Conservation (phyloP, 1,140 invertebrate species). For the Periplaneta americana region DNA sequence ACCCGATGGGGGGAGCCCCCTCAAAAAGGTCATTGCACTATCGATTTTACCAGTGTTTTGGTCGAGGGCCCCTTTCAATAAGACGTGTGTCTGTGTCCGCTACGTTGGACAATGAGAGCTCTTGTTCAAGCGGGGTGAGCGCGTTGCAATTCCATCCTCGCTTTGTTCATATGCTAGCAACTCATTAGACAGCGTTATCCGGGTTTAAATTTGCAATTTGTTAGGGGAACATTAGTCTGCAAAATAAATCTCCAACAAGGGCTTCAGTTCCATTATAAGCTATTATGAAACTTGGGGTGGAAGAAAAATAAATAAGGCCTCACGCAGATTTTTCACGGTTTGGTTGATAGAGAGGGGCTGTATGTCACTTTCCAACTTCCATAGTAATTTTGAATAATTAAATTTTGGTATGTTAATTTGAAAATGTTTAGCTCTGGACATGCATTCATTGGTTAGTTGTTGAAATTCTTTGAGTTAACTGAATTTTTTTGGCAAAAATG, state of each 20-base stretch:
- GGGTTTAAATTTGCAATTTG: background rate
- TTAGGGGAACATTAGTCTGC: background rate
- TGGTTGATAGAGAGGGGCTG: too few relatives aligned
- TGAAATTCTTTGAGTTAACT: too few relatives aligned
- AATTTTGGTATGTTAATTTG: too few relatives aligned
- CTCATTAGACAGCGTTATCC: background rate
- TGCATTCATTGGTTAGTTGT: too few relatives aligned
- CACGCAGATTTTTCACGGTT: too few relatives aligned
- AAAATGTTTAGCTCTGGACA: too few relatives aligned
- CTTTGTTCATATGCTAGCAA: background rate
- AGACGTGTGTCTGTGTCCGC: background rate
- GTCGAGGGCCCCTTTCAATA: background rate
- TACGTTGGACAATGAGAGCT: background rate
- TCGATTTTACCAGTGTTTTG: background rate
- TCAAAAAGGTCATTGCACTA: background rate
- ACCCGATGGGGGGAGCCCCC: background rate
- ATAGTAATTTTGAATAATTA: too few relatives aligned
- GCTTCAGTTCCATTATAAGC: background rate
- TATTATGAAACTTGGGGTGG: too few relatives aligned
- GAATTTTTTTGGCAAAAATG: too few relatives aligned
- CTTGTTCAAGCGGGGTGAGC: background rate
- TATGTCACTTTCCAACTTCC: too few relatives aligned
- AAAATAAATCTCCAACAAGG: background rate
- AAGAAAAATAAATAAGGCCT: too few relatives aligned
- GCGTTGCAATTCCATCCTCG: background rate